phyloP scores from a whole-genome alignment of 2,113 vertebrate genomes.

The Sminthopsis crassicaudata region DNA sequence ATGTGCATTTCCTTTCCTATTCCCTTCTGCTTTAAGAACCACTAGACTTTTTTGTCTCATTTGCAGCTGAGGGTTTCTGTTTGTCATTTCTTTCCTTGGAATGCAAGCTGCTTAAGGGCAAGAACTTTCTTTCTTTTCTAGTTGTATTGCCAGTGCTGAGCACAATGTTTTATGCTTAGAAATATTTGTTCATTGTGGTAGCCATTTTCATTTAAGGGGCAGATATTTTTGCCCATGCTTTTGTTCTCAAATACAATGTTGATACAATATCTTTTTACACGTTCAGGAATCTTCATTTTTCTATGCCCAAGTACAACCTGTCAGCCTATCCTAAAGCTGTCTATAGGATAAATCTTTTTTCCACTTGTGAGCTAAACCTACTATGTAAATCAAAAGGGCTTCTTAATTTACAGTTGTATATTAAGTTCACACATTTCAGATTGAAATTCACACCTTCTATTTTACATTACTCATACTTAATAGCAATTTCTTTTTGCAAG shows the following conservation, averaged over 20 bases:
- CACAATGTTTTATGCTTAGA: not conserved
- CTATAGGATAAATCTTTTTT: not conserved
- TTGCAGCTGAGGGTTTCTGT: not conserved
- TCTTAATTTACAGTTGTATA: conserved; percentile 64
- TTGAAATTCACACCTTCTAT: conserved; percentile 55
- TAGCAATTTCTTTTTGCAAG: conserved; percentile 66
- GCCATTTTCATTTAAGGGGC: not conserved
- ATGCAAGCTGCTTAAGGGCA: not conserved
- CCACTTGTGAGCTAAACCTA: not conserved
- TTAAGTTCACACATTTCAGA: conserved; percentile 70
- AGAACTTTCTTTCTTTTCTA: not conserved
- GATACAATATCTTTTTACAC: not conserved
- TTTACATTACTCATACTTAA: conserved; percentile 65
- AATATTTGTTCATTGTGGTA: not conserved
- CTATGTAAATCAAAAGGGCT: conserved; percentile 56
- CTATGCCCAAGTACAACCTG: not conserved
- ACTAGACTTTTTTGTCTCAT: not conserved
- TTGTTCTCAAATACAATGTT: not conserved
- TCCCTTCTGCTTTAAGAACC: not conserved
- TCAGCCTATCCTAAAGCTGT: not conserved
- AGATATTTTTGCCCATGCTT: not conserved
- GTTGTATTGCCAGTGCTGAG: not conserved
- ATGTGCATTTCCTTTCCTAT: not conserved
- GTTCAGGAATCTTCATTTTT: rapidly evolving
- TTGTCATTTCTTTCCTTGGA: not conserved